Base-by-base conservation (phyloP, 2,113 vertebrate species). In the Arenaria interpres region DNA sequence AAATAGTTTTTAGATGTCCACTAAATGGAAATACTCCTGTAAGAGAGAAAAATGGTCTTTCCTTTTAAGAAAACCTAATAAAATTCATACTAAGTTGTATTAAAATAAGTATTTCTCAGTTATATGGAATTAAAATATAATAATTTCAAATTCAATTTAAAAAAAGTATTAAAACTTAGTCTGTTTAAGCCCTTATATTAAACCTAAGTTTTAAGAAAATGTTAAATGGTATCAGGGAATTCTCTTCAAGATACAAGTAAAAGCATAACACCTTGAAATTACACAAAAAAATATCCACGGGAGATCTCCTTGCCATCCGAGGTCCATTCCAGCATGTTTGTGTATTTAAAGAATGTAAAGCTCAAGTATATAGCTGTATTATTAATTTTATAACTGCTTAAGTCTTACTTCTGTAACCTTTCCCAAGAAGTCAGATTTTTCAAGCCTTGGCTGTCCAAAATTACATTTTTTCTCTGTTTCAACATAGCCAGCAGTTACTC, bases 91-190 rank as follows among this genome's bases (percentile, higher is more conserved):
- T 43, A 33, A 56, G 9, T 39, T 79, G 25, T 32, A 89, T 75
- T 89, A 82, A 95, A 80, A 74, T 50, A 88, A 86, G n/a, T 87
- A 91, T 78, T 91, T 84, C 67, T 81, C 56, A 60, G 43, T 81
- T 84, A 60, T 12, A 50, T 74, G 21, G 53, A 21, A 92, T 88
- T 92, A 73, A 85, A 90, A 78, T 71, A 12, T 12, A 92, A 46
- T 83, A 32, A 77, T 86, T 93, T 92, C n/a, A 64, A 45, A 89
- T 78, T 67, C 50, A 69, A 90, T 86, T 92, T 67, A 63, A 86
- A 93, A 83, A 3, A 74, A 96, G 45, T 80, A 90, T 57, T 86
- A 71, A 71, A 95, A 67, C 37, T 37, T 32, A 25, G n/a, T n/a
- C n/a, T n/a, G n/a, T n/a, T n/a, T n/a, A n/a, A n/a, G n/a, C n/a